Base-by-base conservation (phyloP, 2,888 invertebrate species). In the Chrysopilus asiliformis region DNA sequence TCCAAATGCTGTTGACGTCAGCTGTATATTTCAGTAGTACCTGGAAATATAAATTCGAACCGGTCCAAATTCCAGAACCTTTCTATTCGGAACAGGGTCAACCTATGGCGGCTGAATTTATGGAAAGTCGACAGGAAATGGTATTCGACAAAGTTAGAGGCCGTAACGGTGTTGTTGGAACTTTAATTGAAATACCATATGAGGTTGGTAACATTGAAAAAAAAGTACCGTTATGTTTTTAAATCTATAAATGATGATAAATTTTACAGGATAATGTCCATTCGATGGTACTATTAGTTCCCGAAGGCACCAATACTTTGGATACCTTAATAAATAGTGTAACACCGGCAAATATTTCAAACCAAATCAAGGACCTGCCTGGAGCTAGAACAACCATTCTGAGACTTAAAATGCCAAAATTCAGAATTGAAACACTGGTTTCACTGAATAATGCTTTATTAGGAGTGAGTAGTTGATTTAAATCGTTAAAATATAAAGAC, bases 181-280 rank as follows among this genome's bases (percentile, higher is more conserved):
- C 73, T 47, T 72, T 74, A 38, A 59, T 80, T 18, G 71, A 76
- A 51, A 52, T 82, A 33, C 79, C 79, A 5, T 82, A 80, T 49
- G 67, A 72, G 53, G 80, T 80, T 61, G 64, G 65, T 57, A 30
- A 6, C 3, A 24, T 17, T 29, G 9, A 26, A 13, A 27, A 27
- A 36, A 13, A 12, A 14, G n/a, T 3, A 17, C 27, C 20, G 33
- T n/a, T 30, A 5, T 20, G 12, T 26, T 34, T n/a, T n/a, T n/a
- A n/a, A n/a, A n/a, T n/a, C n/a, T n/a, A n/a, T 34, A 22, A 2
- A 10, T 2, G n/a, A 24, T 24, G 9, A 24, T 24, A 24, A n/a
- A 24, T 24, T 24, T 24, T 24, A 24, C 9, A n/a, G 70, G 54
- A 55, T 10, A 53, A 64, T 6, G 57, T 66, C 36, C 70, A 68